Base-by-base conservation (phyloP, 2,888 invertebrate genomes). In the Seladonia tumulorum region DNA sequence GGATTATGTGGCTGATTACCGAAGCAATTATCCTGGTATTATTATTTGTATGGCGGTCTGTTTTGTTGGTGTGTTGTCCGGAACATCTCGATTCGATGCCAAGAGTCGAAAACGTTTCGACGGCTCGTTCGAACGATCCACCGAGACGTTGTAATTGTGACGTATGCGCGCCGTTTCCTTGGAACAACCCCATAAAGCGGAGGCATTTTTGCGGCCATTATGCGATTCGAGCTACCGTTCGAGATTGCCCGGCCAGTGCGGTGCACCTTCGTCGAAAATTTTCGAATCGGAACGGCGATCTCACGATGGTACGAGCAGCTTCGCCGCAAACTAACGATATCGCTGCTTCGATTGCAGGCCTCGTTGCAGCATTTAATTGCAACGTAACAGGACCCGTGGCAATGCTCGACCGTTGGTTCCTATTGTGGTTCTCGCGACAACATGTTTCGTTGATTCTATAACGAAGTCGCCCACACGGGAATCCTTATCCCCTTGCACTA, bases 291-390 rank as follows among this genome's bases (percentile, higher is more conserved):
- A 45, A 71, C 70, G 72, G 66, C 75, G 79, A 85, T 85, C 85
- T 78, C 70, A 16, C 25, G 71, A 76, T 71, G 85, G 84, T 79
- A 85, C 85, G 85, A 74, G 73, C 80, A 74, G 71, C 49, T 76
- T 85, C 74, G 80, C 76, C 80, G 80, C 76, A 39, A 85, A 25
- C 49, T 85, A 84, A 35, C 76, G 85, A 70, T 85, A 85, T 68
- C 80, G 79, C 70, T 80, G 25, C 85, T 76, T 68, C 76, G 70
- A 80, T 77, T 79, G 79, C 57, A 29, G 29, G 71, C n/a, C 45
- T 72, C 60, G 68, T 42, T 68, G 57, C 18, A 42, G 35, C 76
- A 49, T 77, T 76, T 85, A 85, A 85, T 85, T 85, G 85, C 76
- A 73, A 53, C 39, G 72, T 70, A 60, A 80, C 79, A 49, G 42